Conservation (phyloP, 1,140 invertebrate genomes). For the Brachionus calyciflorus region DNA sequence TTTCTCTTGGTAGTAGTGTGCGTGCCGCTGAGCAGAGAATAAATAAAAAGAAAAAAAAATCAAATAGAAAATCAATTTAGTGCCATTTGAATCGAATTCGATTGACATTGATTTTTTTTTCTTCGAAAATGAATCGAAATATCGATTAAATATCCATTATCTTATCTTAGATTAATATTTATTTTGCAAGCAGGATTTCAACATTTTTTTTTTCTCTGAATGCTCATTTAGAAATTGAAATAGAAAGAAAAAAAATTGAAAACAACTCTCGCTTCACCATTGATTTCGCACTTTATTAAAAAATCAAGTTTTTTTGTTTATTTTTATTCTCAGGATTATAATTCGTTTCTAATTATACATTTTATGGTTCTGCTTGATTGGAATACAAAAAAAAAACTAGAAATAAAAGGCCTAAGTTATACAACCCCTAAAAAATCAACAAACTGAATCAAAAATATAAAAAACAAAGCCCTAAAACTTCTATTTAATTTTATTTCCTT, state of each 20-base stretch:
- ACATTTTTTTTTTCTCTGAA: neutral
- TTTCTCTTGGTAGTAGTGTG: conserved; percentile 20
- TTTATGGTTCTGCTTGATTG: neutral
- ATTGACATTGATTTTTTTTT: conserved; percentile 37
- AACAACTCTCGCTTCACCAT: no score
- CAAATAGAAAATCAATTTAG: no score
- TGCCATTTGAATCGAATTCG: neutral
- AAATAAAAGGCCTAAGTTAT: no score
- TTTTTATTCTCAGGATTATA: neutral
- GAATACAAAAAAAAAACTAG: no score
- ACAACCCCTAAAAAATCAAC: conserved; percentile 30
- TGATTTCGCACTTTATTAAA: conserved; percentile 28
- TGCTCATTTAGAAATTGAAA: conserved; percentile 16
- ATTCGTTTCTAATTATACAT: conserved; percentile 21
- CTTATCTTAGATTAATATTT: conserved; percentile 41
- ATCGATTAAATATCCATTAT: conserved; percentile 43
- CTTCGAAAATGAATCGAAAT: neutral
- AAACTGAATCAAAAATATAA: no score
- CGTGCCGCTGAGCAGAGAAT: conserved; percentile 11
- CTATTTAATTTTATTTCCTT: no score
- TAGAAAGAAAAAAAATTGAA: no score
- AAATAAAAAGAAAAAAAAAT: neutral
- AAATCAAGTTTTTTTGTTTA: conserved; percentile 22
- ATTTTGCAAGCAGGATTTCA: neutral
- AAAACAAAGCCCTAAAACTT: neutral